Evolutionary conservation across 1,140 invertebrate species (phyloP), one percentile per base, ranked within the genome.

Genomic region (Diorhabda sublineata): DNA sequence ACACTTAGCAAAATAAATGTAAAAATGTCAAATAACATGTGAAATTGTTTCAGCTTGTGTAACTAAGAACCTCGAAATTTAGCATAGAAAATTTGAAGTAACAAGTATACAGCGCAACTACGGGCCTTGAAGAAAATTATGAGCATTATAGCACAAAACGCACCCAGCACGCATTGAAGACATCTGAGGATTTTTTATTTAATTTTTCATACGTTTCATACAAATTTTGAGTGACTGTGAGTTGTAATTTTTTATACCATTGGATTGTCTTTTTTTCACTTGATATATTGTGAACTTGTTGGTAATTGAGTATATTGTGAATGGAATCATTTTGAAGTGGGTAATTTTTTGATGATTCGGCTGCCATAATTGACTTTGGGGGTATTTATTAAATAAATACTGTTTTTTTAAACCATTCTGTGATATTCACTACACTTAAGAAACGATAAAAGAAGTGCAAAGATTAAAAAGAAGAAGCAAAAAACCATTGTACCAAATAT

Each of bases 161-260:
- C 85, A 91, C 87, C 87, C 89, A 91, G 90, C 90, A 90, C 89
- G 90, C 90, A 92, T 92, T 92, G 90, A 92, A 90, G 90, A 92
- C 90, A 92, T 92, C 90, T 92, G 90, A 91, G 90, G 90, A 91
- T 90, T 86, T 87, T 88, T 82, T 84, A 83, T 82, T 83, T 74
- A 75, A 73, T 69, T 72, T 78, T 78, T 77, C 71, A 64, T 61
- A 71, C 69, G 70, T 74, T 68, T 66, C 72, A 71, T 73, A 73
- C 70, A 77, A 78, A 78, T 80, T 80, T 80, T 79, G 78, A 79
- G 78, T 79, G 79, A 80, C 71, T 79, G 78, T 75, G 77, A 75
- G 74, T 77, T 75, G 71, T 71, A 70, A 71, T 72, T 73, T 74
- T 77, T 75, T 71, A 68, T 70, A 68, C 57, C 69, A 72, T 72